These are phyloP conservation scores for Rafetus swinhoei DNA, from an alignment of 2,113 vertebrate species.

Conservation along the genomic window DNA sequence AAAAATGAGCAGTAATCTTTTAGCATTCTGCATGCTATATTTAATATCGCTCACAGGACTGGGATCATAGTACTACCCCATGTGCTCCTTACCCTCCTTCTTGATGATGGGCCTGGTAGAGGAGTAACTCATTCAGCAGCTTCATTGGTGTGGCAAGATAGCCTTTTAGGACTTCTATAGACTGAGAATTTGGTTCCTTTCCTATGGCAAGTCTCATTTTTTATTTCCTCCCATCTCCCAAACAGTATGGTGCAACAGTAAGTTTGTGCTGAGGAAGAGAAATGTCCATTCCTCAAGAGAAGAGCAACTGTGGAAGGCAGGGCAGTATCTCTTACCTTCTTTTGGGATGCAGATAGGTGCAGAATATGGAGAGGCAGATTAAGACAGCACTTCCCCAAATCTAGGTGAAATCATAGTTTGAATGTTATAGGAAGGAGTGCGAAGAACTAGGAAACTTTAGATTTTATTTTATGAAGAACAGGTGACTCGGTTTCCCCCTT, in stretches of 20 bases:
- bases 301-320: not conserved
- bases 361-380: not conserved
- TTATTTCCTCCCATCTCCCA: not conserved
- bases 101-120: not conserved
- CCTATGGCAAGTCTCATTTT: not conserved
- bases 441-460: not conserved
- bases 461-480: not conserved
- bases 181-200: not conserved
- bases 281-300: not conserved
- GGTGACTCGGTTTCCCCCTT: not conserved
- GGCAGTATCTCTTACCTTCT: not conserved
- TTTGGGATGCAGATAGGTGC: not conserved
- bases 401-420: not conserved
- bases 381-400: not conserved
- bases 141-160: not conserved
- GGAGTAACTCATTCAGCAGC: not conserved
- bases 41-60: not conserved
- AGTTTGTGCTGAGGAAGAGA: not conserved
- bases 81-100: not conserved
- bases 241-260: not conserved
- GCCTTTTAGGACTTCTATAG: not conserved
- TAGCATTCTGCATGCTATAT: not conserved
- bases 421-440: not conserved
- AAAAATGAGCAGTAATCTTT: not conserved
- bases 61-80: not conserved